Percentiles rank a stretch among this genome's conserved stretches.
These are phyloP conservation scores for Thomomys bottae DNA, from an alignment of 2,113 vertebrate genomes.

Conservation along the genomic window DNA sequence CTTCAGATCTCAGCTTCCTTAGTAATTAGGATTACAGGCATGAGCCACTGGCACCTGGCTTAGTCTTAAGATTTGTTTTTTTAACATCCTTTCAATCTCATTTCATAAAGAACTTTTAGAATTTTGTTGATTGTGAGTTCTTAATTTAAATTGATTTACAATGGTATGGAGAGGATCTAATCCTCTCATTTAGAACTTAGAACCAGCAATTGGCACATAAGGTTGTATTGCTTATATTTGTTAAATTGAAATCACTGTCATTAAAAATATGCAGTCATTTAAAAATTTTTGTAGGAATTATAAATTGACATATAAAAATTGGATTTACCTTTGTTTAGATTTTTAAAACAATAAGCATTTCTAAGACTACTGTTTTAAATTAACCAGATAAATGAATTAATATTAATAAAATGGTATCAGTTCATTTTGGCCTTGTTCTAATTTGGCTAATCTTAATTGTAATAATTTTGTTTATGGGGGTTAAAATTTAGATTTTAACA, in stretches of 20 bases:
- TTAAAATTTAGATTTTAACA: constrained; percentile 40
- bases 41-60: too few species aligned
- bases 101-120: constrained; percentile 47
- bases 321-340: constrained; percentile 26
- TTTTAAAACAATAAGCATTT: constrained; percentile 11
- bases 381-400: constrained; percentile 44
- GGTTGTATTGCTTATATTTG: constrained; percentile 20
- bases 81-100: constrained; percentile 12
- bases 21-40: too few species aligned
- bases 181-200: constrained; percentile 9
- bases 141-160: constrained; percentile 57
- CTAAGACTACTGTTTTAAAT: constrained; percentile 39
- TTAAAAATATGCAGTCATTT: constrained; percentile 37
- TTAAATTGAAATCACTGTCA: constrained; percentile 50
- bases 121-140: constrained; percentile 41
- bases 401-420: constrained; percentile 1
- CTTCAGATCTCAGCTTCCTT: too few species aligned
- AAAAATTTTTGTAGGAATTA: constrained; percentile 49
- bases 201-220: constrained; percentile 49
- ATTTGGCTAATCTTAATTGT: constrained; percentile 44
- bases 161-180: neutral
- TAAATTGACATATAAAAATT: constrained; percentile 56
- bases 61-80: neutral
- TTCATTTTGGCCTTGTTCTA: constrained; percentile 6
- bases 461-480: constrained; percentile 44